Base-by-base conservation (phyloP, 2,888 invertebrate species). In the Chouioia cunea region DNA sequence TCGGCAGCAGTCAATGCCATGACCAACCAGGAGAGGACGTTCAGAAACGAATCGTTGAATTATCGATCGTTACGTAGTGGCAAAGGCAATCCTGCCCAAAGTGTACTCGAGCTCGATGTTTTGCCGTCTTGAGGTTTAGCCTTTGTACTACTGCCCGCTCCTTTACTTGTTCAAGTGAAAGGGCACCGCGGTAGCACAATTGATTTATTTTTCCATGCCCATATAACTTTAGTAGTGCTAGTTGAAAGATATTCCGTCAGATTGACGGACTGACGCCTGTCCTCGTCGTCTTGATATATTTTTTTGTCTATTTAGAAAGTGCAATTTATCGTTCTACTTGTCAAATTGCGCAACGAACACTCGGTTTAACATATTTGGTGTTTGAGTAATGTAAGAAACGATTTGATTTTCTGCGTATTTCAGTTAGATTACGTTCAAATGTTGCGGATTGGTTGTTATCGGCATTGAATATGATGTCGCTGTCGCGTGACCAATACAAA, bases 101-200 rank as follows among this genome's bases (percentile, higher is more conserved):
- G 83, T 64, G 83, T 83, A 20, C 77, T 85, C 43, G 85, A 85
- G 65, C 77, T 85, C 46, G 83, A 85, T 48, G 80, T 82, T 22
- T 59, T 85, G 75, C 85, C 85, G 62, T 85, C 84, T 77, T 85
- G 83, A 83, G 79, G 79, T 73, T 57, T 53, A 74, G 73, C 67
- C 18, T 50, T 54, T 14, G 16, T 10, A 18, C 14, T n/a, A 14
- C 10, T 4, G n/a, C 22, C 44, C 12, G 27, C 27, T 46, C n/a
- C 14, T 18, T 22, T 64, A 23, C 27, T 46, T 15, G 3, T 8
- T 20, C n/a, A 0, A 2, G 12, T 6, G n/a, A 36, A 50, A 8
- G 20, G 12, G 14, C 27, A n/a, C 10, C 18, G n/a, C 23, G 18
- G 44, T 36, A 36, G 36, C 36, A 36, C 56, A 36, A 16, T 10